Evolutionary conservation across 1,140 invertebrate genomes (phyloP).

Genomic region (Drosophila ananassae): DNA sequence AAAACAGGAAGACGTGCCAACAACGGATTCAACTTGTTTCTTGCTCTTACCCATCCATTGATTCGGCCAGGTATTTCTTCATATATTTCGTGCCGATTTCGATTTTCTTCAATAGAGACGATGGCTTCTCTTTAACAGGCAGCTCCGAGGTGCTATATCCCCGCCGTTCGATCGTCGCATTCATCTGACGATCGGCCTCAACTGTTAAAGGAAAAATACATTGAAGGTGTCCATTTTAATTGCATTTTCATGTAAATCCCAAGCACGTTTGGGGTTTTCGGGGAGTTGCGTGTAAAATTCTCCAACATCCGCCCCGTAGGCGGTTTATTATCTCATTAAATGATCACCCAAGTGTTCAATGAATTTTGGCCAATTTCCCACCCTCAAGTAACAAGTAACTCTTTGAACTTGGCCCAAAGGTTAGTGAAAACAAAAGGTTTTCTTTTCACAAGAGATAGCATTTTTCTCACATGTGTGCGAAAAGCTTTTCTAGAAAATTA

Average conservation of each 20-base stretch:
- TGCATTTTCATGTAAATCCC: constrained; percentile 43
- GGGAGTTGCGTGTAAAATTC: constrained; percentile 23
- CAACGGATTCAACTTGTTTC: constrained; percentile 31
- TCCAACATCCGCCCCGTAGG: constrained; percentile 7
- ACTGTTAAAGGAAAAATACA: constrained; percentile 44
- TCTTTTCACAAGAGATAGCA: background rate
- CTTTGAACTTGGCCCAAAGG: constrained; percentile 20
- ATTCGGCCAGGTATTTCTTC: constrained; percentile 80
- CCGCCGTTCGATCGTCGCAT: constrained; percentile 75
- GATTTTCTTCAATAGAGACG: constrained; percentile 81
- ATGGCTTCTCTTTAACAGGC: constrained; percentile 77
- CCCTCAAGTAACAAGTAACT: constrained; percentile 9
- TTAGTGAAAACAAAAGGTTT: constrained; percentile 18
- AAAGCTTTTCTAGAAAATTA: background rate
- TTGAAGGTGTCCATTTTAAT: constrained; percentile 41
- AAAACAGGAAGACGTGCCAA: constrained; percentile 23
- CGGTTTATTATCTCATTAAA: constrained; percentile 19
- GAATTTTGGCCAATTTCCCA: constrained; percentile 13
- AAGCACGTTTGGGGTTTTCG: background rate
- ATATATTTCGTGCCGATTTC: constrained; percentile 82
- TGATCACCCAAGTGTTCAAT: constrained; percentile 13
- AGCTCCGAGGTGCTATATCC: constrained; percentile 76
- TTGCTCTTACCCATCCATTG: constrained; percentile 76
- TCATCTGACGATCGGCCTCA: constrained; percentile 79
- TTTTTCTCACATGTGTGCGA: constrained; percentile 9